A percentile compares a stretch with the other conserved stretches of the same genome.
Conservation (phyloP, 2,797 vertebrate genomes). For the Galaxias olidus region DNA sequence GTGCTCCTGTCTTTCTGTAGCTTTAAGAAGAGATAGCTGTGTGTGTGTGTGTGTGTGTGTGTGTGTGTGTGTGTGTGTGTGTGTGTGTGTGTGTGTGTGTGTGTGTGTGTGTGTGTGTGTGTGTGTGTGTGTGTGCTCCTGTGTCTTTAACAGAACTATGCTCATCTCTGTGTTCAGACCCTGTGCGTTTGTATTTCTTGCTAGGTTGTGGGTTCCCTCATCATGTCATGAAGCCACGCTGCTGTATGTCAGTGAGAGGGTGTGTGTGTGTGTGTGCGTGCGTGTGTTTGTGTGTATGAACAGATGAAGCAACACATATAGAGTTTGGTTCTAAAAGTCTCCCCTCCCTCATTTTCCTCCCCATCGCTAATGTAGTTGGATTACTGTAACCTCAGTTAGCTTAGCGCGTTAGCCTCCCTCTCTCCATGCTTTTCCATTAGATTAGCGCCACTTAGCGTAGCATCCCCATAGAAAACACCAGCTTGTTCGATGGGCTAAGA, state of each 20-base stretch:
- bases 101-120: no score
- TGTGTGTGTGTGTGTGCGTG: slow-evolving; percentile 1
- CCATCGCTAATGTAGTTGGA: not conserved
- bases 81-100: no score
- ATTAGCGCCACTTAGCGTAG: not conserved
- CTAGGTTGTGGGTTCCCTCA: no score
- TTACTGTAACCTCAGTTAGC: not conserved
- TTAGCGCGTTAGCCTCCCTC: not conserved
- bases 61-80: no score
- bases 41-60: no score
- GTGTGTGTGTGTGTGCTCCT: no score
- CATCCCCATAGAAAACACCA: not conserved
- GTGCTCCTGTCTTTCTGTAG: no score
- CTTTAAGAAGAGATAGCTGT: no score
- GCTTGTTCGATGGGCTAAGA: not conserved
- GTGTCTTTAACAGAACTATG: no score
- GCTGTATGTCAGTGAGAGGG: not conserved
- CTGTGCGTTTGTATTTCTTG: no score
- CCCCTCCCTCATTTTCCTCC: not conserved
- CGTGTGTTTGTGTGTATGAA: not conserved
- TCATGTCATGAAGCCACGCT: no score
- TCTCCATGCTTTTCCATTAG: not conserved
- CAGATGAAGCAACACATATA: not conserved
- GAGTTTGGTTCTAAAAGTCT: not conserved
- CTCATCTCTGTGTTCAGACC: no score